Evolutionary conservation across 2,113 vertebrate genomes (phyloP).

Genomic region (Martes martes): DNA sequence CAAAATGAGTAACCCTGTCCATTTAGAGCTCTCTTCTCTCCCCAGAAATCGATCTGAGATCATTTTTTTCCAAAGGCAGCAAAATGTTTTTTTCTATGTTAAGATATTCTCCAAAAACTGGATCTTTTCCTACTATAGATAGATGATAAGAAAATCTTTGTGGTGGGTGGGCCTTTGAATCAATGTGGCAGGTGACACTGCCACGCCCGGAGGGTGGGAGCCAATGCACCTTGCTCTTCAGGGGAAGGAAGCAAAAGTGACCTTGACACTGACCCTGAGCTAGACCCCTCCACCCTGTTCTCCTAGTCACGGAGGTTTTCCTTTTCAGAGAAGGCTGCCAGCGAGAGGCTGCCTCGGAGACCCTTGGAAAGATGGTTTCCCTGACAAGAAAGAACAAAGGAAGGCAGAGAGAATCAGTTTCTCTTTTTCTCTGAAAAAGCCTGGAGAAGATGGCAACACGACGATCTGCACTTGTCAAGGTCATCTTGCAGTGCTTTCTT

Average conservation of each 20-base stretch:
- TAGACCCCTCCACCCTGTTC: neutral
- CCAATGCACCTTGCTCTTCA: neutral
- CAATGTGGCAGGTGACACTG: neutral
- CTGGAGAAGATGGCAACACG: neutral
- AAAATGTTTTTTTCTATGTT: conserved; percentile 26
- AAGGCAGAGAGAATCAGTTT: neutral
- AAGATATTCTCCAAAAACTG: neutral
- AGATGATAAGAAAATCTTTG: neutral
- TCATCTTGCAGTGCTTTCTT: neutral
- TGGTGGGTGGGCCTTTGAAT: neutral
- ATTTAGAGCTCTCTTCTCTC: neutral
- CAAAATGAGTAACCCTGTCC: neutral
- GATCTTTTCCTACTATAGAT: neutral
- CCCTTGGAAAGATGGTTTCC: neutral
- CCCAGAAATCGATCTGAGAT: neutral
- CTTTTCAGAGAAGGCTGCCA: neutral
- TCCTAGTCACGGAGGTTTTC: neutral
- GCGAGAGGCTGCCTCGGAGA: neutral
- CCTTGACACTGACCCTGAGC: neutral
- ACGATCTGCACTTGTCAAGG: neutral
- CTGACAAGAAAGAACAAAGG: conserved; percentile 17
- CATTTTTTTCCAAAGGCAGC: neutral
- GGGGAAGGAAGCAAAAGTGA: neutral
- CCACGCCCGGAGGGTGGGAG: neutral
- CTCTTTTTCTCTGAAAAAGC: neutral